Conservation (phyloP, 2,797 vertebrate genomes). For the Ceryle rudis region DNA sequence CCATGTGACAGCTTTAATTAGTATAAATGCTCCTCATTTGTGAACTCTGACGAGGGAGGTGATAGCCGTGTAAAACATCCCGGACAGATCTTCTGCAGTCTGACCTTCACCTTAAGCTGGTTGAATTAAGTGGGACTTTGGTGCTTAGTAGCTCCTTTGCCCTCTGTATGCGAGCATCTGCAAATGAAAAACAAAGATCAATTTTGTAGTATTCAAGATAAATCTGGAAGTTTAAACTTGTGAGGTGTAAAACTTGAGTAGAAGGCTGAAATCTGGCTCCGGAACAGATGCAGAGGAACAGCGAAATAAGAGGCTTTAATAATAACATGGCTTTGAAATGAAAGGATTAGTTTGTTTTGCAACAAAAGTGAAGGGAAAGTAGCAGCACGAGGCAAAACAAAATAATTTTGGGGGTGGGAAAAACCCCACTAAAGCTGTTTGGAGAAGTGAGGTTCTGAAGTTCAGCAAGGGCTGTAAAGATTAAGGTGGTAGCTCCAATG, state of each 20-base stretch:
- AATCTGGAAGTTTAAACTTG: not conserved
- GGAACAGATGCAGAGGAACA: not conserved
- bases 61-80: not conserved
- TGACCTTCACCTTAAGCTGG: not conserved
- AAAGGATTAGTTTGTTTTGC: conserved; percentile 32
- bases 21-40: not conserved
- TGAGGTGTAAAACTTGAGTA: not conserved
- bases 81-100: not conserved
- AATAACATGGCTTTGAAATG: conserved; percentile 22
- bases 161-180: not conserved
- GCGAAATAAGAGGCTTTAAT: conserved; percentile 31
- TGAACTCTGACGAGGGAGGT: not conserved
- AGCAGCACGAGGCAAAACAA: not conserved
- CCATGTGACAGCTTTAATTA: not conserved
- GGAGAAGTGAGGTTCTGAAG: not conserved
- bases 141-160: not conserved
- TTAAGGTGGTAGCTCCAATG: not conserved
- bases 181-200: not conserved
- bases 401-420: not conserved
- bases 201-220: not conserved
- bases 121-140: not conserved
- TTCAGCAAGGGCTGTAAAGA: not conserved
- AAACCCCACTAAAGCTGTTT: not conserved
- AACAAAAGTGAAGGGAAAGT: not conserved
- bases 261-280: not conserved